Percentiles rank a stretch among this genome's conserved stretches.
Evolutionary conservation across 2,797 vertebrate species (phyloP).

Genomic region (Gallinago solitaria): DNA sequence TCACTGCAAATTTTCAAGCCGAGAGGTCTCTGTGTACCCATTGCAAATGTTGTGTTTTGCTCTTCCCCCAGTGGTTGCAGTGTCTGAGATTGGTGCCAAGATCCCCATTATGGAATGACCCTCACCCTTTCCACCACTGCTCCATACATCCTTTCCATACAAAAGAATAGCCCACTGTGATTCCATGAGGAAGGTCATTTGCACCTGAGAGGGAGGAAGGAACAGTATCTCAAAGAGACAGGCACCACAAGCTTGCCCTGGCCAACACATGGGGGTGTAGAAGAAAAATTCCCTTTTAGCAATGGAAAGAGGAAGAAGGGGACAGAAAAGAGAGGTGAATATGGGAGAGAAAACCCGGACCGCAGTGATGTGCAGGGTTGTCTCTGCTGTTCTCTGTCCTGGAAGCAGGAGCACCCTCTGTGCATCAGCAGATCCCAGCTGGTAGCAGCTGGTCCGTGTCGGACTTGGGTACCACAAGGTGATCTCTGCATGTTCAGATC

Average conservation of each 20-base stretch:
- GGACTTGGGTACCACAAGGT: background rate
- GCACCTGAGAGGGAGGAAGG: background rate
- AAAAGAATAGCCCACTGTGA: background rate
- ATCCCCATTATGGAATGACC: fast-evolving
- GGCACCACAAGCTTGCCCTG: background rate
- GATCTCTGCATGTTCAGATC: background rate
- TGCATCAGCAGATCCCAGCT: background rate
- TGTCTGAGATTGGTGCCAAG: background rate
- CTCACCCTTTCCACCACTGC: background rate
- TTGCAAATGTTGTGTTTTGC: too few species aligned
- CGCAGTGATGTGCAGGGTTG: fast-evolving
- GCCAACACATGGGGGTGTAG: background rate
- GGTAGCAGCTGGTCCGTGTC: background rate
- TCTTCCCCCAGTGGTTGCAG: fast-evolving
- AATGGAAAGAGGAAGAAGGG: background rate
- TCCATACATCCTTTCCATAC: fast-evolving
- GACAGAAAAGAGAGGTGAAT: background rate
- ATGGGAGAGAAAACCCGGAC: background rate
- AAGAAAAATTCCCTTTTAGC: background rate
- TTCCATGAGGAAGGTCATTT: background rate
- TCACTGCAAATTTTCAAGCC: background rate
- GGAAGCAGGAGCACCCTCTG: background rate
- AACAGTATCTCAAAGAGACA: too few species aligned
- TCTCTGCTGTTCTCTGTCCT: background rate
- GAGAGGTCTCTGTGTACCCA: background rate